These are phyloP conservation scores for Bovichtus diacanthus DNA, from an alignment of 2,797 vertebrate species.

Conservation along the genomic window DNA sequence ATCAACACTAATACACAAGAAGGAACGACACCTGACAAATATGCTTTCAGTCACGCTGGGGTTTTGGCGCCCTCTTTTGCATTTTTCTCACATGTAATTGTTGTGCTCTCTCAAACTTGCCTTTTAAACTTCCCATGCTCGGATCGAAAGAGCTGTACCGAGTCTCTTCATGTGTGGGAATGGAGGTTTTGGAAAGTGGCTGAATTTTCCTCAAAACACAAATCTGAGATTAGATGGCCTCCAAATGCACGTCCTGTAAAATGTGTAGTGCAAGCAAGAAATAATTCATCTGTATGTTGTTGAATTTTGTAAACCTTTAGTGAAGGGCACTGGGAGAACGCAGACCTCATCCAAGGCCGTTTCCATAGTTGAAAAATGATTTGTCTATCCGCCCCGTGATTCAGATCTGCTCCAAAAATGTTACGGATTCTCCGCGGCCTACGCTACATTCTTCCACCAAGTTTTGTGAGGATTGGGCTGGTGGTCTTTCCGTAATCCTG, in stretches of 20 bases:
- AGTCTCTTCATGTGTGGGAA: conserved; percentile 36
- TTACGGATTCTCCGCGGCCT: too few relatives aligned
- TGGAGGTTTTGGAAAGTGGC: conserved; percentile 9
- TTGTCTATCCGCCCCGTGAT: not conserved
- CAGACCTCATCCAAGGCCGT: not conserved
- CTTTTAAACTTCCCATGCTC: conserved; percentile 40
- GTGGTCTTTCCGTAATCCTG: too few relatives aligned
- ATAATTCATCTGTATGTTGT: not conserved
- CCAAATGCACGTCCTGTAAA: not conserved
- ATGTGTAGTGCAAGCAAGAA: not conserved
- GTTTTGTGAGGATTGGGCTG: too few relatives aligned
- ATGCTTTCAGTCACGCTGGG: conserved; percentile 37
- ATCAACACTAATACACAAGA: conserved; percentile 34
- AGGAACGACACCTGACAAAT: conserved; percentile 32
- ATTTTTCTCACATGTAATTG: conserved; percentile 62
- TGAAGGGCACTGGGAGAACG: not conserved
- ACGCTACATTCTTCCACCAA: too few relatives aligned
- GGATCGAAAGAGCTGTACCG: not conserved
- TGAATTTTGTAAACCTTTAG: too few relatives aligned
- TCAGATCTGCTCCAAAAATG: too few relatives aligned
- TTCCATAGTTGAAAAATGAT: not conserved
- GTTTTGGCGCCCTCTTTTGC: conserved; percentile 54
- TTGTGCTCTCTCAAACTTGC: conserved; percentile 48
- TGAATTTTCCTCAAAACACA: conserved; percentile 51
- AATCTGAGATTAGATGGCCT: conserved; percentile 7